Percentiles rank a stretch among this genome's conserved stretches.
Evolutionary conservation across 2,888 invertebrate genomes (phyloP).

Genomic region (Cremastobaeus sp.): DNA sequence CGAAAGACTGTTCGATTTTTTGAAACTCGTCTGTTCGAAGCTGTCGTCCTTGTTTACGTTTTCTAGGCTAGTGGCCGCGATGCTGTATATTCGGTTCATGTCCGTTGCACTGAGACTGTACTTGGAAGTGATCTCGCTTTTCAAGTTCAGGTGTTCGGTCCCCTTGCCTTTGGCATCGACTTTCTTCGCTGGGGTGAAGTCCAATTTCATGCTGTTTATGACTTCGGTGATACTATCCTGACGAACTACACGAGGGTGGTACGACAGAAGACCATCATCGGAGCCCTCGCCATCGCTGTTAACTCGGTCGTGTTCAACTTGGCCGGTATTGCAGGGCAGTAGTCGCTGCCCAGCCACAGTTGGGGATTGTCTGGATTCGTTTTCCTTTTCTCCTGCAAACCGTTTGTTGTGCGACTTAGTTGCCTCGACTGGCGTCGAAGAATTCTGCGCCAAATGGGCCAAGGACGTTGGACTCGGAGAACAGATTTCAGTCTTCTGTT

Average conservation of each 20-base stretch:
- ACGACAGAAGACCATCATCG: neutral
- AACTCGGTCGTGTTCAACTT: too few species aligned
- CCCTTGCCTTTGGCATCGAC: neutral
- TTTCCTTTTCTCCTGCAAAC: too few species aligned
- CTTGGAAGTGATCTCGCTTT: conserved; percentile 54
- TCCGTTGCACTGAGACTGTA: conserved; percentile 70
- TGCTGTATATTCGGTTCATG: conserved; percentile 72
- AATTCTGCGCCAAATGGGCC: too few species aligned
- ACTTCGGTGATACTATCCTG: conserved; percentile 68
- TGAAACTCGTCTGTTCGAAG: neutral
- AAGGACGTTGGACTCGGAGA: too few species aligned
- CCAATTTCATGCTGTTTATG: conserved; percentile 65
- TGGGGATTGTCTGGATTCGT: too few species aligned
- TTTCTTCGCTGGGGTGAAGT: conserved; percentile 65
- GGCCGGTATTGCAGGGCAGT: too few species aligned
- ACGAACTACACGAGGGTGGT: conserved; percentile 47
- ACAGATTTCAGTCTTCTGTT: too few species aligned
- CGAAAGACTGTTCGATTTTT: too few species aligned
- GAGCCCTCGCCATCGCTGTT: conserved; percentile 3
- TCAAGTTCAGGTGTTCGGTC: too few species aligned
- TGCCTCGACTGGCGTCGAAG: too few species aligned
- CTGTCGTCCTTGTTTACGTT: conserved; percentile 26
- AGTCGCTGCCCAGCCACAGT: too few species aligned
- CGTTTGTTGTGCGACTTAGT: too few species aligned
- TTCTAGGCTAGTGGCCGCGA: conserved; percentile 66